Evolutionary conservation across 2,113 vertebrate genomes (phyloP).

Genomic region (Mormyrus lacerda): DNA sequence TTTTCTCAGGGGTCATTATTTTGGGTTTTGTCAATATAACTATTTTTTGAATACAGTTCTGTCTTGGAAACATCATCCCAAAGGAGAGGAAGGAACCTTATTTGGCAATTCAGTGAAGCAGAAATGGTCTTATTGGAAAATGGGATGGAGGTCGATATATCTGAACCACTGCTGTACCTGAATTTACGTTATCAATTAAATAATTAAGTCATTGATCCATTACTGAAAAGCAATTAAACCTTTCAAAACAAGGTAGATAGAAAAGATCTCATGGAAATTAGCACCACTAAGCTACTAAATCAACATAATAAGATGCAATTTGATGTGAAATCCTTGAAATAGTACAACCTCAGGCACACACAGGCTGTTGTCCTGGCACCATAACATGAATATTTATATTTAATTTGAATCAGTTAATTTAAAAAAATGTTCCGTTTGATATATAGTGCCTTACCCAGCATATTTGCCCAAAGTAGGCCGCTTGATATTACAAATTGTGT

Average conservation of each 20-base stretch:
- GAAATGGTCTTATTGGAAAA: background rate
- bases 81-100: background rate
- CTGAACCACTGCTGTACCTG: background rate
- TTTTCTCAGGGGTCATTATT: background rate
- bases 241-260: background rate
- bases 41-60: background rate
- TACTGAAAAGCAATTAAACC: background rate
- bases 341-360: background rate
- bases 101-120: background rate
- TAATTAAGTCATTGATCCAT: background rate
- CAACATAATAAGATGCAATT: background rate
- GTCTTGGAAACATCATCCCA: background rate
- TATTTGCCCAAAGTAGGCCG: background rate
- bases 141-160: background rate
- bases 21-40: background rate
- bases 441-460: background rate
- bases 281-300: background rate
- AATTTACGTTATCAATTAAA: background rate
- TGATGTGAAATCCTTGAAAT: background rate
- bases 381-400: background rate
- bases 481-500: background rate
- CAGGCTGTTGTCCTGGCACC: background rate
- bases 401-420: background rate
- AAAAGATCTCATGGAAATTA: background rate
- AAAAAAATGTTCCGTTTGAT: background rate